phyloP scores from a whole-genome alignment of 2,888 invertebrate species.

The Penaeus monodon region DNA sequence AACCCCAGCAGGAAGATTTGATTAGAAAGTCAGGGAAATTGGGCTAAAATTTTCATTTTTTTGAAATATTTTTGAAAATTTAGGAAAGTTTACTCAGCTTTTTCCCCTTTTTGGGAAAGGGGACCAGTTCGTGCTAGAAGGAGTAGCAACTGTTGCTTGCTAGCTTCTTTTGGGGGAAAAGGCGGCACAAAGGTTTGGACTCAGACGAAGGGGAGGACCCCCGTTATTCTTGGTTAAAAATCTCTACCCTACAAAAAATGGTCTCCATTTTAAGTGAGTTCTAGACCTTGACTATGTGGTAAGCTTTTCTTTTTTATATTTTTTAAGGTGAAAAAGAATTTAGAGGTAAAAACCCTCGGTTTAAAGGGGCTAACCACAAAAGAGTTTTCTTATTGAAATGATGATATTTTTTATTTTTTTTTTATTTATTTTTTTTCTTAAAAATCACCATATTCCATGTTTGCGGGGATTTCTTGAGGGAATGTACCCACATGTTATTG shows the following conservation, averaged over 20 bases:
- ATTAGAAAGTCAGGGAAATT: background rate
- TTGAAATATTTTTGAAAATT: slow-evolving; percentile 5
- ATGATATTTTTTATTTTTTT: background rate
- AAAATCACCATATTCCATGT: too few relatives aligned
- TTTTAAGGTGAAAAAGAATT: too few relatives aligned
- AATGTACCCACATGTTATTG: slow-evolving; percentile 70
- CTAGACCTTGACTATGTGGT: too few relatives aligned
- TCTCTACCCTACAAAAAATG: slow-evolving; percentile 73
- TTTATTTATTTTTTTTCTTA: too few relatives aligned
- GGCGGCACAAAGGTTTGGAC: slow-evolving; percentile 72
- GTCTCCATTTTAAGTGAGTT: slow-evolving; percentile 73
- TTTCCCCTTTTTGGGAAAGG: slow-evolving; percentile 21
- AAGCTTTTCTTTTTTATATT: background rate
- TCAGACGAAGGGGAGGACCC: slow-evolving; percentile 65
- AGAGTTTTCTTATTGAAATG: background rate
- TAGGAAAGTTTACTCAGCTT: background rate
- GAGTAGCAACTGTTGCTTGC: slow-evolving; percentile 72
- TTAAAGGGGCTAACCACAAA: too few relatives aligned
- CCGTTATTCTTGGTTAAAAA: slow-evolving; percentile 71
- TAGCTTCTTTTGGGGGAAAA: slow-evolving; percentile 74
- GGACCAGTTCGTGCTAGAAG: slow-evolving; percentile 69
- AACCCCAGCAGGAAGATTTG: slow-evolving; percentile 69
- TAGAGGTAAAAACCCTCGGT: too few relatives aligned
- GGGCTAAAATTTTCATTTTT: background rate
- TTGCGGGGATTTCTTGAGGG: slow-evolving; percentile 66